A percentile compares a stretch with the other conserved stretches of the same genome.
Evolutionary conservation across 2,888 invertebrate genomes (phyloP).

Genomic region (Euplagia quadripunctaria): DNA sequence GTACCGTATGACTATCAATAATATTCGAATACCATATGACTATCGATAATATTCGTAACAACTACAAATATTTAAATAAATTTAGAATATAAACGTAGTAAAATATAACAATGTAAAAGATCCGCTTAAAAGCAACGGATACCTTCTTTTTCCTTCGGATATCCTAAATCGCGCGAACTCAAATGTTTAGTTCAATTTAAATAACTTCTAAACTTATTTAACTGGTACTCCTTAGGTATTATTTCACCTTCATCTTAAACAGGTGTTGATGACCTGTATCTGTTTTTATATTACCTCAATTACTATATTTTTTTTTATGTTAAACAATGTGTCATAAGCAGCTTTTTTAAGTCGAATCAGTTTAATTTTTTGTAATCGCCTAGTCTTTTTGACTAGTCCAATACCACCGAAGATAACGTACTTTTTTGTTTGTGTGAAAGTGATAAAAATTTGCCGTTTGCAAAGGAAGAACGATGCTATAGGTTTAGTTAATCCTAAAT

Average conservation of each 20-base stretch:
- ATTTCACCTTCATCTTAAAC: neutral
- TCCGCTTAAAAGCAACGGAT: too few species aligned
- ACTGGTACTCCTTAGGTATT: neutral
- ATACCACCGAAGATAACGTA: slow-evolving; percentile 21
- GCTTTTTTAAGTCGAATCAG: slow-evolving; percentile 3
- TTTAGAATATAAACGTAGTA: too few species aligned
- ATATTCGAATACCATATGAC: too few species aligned
- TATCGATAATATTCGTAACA: too few species aligned
- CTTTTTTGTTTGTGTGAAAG: slow-evolving; percentile 9
- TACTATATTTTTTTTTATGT: slow-evolving; percentile 15
- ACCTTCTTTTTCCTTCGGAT: too few species aligned
- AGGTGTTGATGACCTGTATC: neutral
- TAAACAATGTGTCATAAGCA: neutral
- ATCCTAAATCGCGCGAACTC: too few species aligned
- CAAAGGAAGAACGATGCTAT: neutral
- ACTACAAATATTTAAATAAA: too few species aligned
- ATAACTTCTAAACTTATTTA: neutral
- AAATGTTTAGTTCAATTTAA: neutral
- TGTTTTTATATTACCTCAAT: slow-evolving; percentile 15
- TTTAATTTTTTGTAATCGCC: slow-evolving; percentile 9
- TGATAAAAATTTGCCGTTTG: neutral
- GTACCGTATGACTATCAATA: too few species aligned
- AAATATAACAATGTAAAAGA: too few species aligned
- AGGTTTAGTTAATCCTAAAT: neutral
- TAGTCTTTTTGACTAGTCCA: slow-evolving; percentile 11